Conservation (phyloP, 1,140 invertebrate genomes). For the Hypothenemus hampei region DNA sequence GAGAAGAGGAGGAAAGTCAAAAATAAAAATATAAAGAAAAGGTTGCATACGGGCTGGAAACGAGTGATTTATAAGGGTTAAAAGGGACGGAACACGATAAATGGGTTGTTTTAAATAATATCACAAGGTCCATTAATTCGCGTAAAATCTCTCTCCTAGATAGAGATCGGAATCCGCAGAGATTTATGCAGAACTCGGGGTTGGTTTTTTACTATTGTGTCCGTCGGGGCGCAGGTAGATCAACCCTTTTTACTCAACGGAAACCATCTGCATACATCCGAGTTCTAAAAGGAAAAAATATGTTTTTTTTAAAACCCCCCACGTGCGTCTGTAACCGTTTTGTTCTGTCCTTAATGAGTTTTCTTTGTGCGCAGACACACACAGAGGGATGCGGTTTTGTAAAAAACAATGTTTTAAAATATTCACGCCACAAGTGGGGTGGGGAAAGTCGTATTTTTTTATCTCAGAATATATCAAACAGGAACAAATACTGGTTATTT, state of each 20-base stretch:
- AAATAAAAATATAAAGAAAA: constrained; percentile 23
- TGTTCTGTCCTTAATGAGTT: constrained; percentile 29
- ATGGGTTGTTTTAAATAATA: constrained; percentile 43
- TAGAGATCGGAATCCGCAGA: constrained; percentile 19
- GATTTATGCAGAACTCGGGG: constrained; percentile 33
- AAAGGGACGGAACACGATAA: constrained; percentile 27
- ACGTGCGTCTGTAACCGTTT: constrained; percentile 17
- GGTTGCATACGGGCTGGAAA: constrained; percentile 17
- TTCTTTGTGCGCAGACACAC: constrained; percentile 19
- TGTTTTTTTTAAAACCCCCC: too few species aligned
- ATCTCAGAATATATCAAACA: too few species aligned
- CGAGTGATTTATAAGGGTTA: constrained; percentile 29
- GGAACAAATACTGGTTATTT: too few species aligned
- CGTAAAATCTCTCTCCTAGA: constrained; percentile 26
- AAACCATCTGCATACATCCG: constrained; percentile 20
- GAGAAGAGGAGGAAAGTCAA: constrained; percentile 23
- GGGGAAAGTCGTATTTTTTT: too few species aligned
- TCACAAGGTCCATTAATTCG: constrained; percentile 44
- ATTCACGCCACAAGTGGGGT: too few species aligned
- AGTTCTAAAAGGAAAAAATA: background rate
- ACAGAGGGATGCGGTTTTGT: constrained; percentile 22
- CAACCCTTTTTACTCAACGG: constrained; percentile 19
- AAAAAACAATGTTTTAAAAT: constrained; percentile 20
- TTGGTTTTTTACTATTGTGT: constrained; percentile 27
- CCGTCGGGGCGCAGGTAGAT: constrained; percentile 42